Evolutionary conservation across 2,113 vertebrate genomes (phyloP).

Genomic region (Pterocles orientalis): DNA sequence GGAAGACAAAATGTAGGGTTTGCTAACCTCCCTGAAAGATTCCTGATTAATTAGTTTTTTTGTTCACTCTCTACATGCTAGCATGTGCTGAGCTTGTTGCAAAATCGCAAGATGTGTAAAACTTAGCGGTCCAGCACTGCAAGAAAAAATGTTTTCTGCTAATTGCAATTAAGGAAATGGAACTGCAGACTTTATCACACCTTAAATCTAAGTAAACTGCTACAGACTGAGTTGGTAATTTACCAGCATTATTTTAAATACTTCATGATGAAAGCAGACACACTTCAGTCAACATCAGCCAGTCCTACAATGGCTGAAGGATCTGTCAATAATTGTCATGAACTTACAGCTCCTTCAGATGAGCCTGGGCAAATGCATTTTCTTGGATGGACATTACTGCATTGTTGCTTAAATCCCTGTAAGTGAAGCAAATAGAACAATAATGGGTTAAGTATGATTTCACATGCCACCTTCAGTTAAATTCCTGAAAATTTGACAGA

Average conservation of each 20-base stretch:
- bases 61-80: background rate
- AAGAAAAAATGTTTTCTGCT: background rate
- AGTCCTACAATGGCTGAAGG: background rate
- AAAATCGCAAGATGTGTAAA: background rate
- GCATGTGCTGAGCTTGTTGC: background rate
- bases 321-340: background rate
- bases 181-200: background rate
- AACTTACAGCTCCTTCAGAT: constrained; percentile 84
- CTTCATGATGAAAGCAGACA: background rate
- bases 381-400: constrained; percentile 84
- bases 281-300: background rate
- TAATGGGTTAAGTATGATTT: background rate
- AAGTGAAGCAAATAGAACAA: constrained; percentile 61
- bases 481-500: background rate
- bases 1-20: background rate
- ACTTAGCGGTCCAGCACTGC: background rate
- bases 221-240: background rate
- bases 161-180: background rate
- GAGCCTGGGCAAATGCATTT: constrained; percentile 79
- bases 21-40: background rate
- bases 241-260: background rate
- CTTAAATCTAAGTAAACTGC: background rate
- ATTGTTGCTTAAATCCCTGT: constrained; percentile 83
- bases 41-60: background rate
- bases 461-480: background rate